Conservation (phyloP, 2,113 vertebrate species). For the Theropithecus gelada region DNA sequence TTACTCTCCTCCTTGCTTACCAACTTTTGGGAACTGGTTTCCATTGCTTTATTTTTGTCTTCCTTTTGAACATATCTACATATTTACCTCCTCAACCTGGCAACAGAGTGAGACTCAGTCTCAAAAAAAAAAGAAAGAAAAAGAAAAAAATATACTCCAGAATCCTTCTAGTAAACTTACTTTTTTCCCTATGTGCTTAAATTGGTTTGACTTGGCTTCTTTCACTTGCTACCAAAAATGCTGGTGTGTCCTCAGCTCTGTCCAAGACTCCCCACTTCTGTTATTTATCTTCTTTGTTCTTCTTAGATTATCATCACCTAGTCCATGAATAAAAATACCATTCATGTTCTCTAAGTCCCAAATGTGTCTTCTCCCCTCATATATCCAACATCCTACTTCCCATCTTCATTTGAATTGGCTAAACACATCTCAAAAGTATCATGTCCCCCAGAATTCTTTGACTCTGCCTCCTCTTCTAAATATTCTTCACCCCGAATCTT, state of each 20-base stretch:
- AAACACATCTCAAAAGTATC: not conserved
- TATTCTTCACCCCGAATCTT: not conserved
- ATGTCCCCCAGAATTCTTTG: not conserved
- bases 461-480: not conserved
- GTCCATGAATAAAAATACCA: not conserved
- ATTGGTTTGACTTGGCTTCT: not conserved
- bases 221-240: not conserved
- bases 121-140: too few species aligned
- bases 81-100: not conserved
- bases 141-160: too few species aligned
- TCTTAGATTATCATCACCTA: not conserved
- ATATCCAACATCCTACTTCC: not conserved
- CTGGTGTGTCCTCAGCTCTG: not conserved
- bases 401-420: not conserved
- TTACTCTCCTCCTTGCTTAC: not conserved
- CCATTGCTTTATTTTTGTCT: not conserved
- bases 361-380: not conserved
- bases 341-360: not conserved
- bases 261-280: not conserved
- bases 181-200: not conserved
- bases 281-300: not conserved
- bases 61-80: not conserved
- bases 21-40: not conserved
- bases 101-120: too few species aligned
- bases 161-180: not conserved